Percentiles rank a stretch among this genome's conserved stretches.
phyloP scores from a whole-genome alignment of 2,797 vertebrate species.

The Pelodytes ibericus region DNA sequence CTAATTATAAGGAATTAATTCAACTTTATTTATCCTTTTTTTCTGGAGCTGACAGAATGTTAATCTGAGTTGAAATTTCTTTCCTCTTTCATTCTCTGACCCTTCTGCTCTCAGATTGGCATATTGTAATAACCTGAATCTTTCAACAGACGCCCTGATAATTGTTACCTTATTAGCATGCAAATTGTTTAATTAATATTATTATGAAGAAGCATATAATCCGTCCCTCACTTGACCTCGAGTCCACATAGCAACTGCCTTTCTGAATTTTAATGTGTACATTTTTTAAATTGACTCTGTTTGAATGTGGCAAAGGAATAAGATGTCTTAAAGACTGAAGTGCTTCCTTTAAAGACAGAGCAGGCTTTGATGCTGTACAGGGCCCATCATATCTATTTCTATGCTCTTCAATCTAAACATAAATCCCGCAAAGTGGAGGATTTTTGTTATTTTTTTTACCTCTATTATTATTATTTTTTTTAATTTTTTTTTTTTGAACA shows the following conservation, averaged over 20 bases:
- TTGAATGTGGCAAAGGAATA: conserved; percentile 77
- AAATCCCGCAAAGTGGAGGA: conserved; percentile 81
- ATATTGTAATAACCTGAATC: conserved; percentile 99
- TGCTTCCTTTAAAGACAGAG: conserved; percentile 74
- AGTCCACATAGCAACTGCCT: conserved; percentile 88
- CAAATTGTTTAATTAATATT: conserved; percentile 99
- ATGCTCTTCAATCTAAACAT: conserved; percentile 76
- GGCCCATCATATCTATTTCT: conserved; percentile 78
- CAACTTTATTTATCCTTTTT: conserved; percentile 98
- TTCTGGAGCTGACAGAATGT: conserved; percentile 98
- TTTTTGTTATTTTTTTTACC: conserved; percentile 72
- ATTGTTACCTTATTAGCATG: conserved; percentile 99
- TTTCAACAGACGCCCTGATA: conserved; percentile 99
- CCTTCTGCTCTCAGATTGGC: conserved; percentile 95
- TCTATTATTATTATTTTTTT: conserved; percentile 74
- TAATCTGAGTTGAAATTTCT: conserved; percentile 99
- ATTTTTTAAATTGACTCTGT: conserved; percentile 87
- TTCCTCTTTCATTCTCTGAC: conserved; percentile 96
- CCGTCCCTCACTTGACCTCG: conserved; percentile 99
- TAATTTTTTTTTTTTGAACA: conserved; percentile 79
- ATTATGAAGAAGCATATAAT: conserved; percentile 99
- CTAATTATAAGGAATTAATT: conserved; percentile 97
- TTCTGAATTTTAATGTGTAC: conserved; percentile 86
- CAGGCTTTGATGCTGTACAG: conserved; percentile 71
- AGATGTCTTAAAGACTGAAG: conserved; percentile 77